phyloP scores from a whole-genome alignment of 2,797 vertebrate species.

The Catamblyrhynchus diadema region DNA sequence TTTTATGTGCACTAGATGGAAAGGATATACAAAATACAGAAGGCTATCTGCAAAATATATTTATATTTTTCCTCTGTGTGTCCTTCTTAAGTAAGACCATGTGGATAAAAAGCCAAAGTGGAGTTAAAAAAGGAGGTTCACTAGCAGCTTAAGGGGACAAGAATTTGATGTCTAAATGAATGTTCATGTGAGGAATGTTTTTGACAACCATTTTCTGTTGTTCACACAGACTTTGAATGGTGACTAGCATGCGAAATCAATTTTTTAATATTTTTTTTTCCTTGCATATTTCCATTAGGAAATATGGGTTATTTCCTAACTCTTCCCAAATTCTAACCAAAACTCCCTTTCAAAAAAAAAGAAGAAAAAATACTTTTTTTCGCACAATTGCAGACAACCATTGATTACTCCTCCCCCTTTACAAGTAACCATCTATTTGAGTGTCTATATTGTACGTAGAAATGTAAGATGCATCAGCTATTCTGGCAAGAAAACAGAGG shows the following conservation, averaged over 20 bases:
- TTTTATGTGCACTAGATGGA: neutral
- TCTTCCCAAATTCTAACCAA: neutral
- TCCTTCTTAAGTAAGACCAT: neutral
- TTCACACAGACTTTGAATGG: neutral
- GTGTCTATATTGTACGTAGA: accelerated
- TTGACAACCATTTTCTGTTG: neutral
- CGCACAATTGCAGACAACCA: neutral
- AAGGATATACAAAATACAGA: neutral
- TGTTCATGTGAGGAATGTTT: neutral
- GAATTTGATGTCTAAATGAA: neutral
- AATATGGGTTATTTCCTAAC: neutral
- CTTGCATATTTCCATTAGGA: neutral
- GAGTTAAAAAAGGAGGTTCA: neutral
- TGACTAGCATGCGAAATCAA: neutral
- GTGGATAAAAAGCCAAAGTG: neutral
- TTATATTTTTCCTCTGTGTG: neutral
- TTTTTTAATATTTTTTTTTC: neutral
- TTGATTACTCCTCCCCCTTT: accelerated
- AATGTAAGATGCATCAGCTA: neutral
- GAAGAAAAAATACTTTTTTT: neutral
- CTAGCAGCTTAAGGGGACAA: neutral
- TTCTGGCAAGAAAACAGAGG: neutral
- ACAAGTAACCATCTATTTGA: neutral
- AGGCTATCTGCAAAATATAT: neutral
- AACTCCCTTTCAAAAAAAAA: neutral